Evolutionary conservation across 2,888 invertebrate genomes (phyloP).

Genomic region (Lagria hirta): DNA sequence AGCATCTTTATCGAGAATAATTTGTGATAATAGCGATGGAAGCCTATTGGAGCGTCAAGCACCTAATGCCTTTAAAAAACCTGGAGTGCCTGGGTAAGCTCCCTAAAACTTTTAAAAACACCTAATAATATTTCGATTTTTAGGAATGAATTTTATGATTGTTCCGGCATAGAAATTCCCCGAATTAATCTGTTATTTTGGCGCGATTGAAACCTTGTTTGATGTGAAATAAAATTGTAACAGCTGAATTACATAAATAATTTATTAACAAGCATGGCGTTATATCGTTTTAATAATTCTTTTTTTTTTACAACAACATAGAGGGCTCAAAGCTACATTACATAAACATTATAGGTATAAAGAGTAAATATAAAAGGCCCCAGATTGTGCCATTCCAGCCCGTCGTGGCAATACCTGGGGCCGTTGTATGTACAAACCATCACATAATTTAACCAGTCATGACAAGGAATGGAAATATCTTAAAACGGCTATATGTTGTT

Average conservation of each 20-base stretch:
- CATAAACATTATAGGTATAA: slow-evolving; percentile 16
- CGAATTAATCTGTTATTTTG: slow-evolving; percentile 65
- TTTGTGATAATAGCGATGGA: slow-evolving; percentile 76
- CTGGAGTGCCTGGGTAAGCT: slow-evolving; percentile 61
- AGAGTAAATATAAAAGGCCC: slow-evolving; percentile 17
- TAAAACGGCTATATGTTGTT: no score
- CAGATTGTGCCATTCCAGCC: slow-evolving; percentile 35
- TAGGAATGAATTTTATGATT: slow-evolving; percentile 69
- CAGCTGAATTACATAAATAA: slow-evolving; percentile 34
- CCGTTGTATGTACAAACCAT: slow-evolving; percentile 27
- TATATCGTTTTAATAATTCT: slow-evolving; percentile 27
- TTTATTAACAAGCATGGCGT: slow-evolving; percentile 36
- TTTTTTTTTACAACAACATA: slow-evolving; percentile 30
- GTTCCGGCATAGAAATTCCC: slow-evolving; percentile 62
- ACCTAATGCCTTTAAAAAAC: slow-evolving; percentile 62
- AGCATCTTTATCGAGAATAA: slow-evolving; percentile 65
- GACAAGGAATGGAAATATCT: slow-evolving; percentile 8
- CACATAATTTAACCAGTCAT: slow-evolving; percentile 9
- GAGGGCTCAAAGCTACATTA: slow-evolving; percentile 28
- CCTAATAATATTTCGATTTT: slow-evolving; percentile 37
- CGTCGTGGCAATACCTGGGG: slow-evolving; percentile 25
- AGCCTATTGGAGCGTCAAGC: slow-evolving; percentile 61
- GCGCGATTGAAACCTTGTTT: slow-evolving; percentile 44
- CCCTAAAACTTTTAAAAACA: slow-evolving; percentile 1
- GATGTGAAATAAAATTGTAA: background rate